These are phyloP conservation scores for Drosophila guanche DNA, from an alignment of 1,140 invertebrate genomes.

Conservation along the genomic window DNA sequence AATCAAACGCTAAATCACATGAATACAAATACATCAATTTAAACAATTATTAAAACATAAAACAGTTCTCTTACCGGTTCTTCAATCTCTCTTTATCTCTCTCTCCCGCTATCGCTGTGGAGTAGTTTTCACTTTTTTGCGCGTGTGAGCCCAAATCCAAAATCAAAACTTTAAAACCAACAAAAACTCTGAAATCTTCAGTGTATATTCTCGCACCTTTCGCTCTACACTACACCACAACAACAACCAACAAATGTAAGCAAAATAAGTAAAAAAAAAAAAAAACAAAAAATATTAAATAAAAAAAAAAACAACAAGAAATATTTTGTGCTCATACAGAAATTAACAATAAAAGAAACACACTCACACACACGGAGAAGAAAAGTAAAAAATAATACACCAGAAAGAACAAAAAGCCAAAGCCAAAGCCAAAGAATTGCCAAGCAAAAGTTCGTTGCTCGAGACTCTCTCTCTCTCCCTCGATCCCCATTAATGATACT, in stretches of 20 bases:
- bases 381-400: slow-evolving; percentile 24
- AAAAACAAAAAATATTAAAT: slow-evolving; percentile 11
- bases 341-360: slow-evolving; percentile 47
- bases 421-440: slow-evolving; percentile 36
- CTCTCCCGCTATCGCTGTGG: slow-evolving; percentile 40
- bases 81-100: background rate
- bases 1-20: no score
- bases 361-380: background rate
- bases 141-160: slow-evolving; percentile 42
- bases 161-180: slow-evolving; percentile 21
- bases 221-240: slow-evolving; percentile 35
- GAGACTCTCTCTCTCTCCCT: slow-evolving; percentile 33
- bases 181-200: slow-evolving; percentile 37
- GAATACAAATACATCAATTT: no score
- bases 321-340: slow-evolving; percentile 62
- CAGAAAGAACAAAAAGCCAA: slow-evolving; percentile 21
- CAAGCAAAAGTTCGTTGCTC: slow-evolving; percentile 74
- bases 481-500: slow-evolving; percentile 10
- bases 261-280: slow-evolving; percentile 40
- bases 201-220: slow-evolving; percentile 54
- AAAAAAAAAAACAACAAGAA: slow-evolving; percentile 27
- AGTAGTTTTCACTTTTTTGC: slow-evolving; percentile 48
- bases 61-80: no score
- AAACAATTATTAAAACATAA: no score
- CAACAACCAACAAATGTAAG: slow-evolving; percentile 61